Conservation (phyloP, 2,888 invertebrate species). For the Campoletis raptor region DNA sequence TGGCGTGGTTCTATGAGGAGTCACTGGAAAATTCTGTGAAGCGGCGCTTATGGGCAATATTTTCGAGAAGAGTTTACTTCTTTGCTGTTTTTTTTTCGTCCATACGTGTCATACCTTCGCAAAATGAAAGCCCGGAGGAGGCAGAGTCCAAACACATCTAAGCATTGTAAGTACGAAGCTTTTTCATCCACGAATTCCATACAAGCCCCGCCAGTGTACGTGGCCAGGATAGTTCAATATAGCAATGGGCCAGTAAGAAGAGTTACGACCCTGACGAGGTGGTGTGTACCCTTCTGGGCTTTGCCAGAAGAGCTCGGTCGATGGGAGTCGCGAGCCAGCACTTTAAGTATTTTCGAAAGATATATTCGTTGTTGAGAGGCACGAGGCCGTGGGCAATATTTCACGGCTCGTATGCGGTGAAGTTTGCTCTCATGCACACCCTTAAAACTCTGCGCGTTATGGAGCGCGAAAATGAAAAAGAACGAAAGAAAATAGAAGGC, state of each 20-base stretch:
- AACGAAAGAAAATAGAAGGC: slow-evolving; percentile 6
- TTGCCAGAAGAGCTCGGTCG: slow-evolving; percentile 59
- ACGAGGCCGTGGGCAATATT: slow-evolving; percentile 75
- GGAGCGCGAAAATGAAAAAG: slow-evolving; percentile 20
- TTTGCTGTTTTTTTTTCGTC: not conserved
- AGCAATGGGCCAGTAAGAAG: slow-evolving; percentile 42
- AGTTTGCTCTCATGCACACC: slow-evolving; percentile 62
- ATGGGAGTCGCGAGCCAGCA: slow-evolving; percentile 66
- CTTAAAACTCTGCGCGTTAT: slow-evolving; percentile 41
- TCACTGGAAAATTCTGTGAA: not conserved
- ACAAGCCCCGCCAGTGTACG: not conserved
- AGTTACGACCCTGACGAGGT: slow-evolving; percentile 57
- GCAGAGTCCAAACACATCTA: not conserved
- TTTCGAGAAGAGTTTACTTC: not conserved
- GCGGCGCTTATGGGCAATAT: not conserved
- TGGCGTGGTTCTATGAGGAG: not conserved
- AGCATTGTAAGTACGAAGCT: slow-evolving; percentile 9
- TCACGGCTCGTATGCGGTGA: slow-evolving; percentile 68
- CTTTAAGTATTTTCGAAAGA: slow-evolving; percentile 78
- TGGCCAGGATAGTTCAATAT: slow-evolving; percentile 29
- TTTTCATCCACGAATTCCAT: slow-evolving; percentile 30
- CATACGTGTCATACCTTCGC: slow-evolving; percentile 1
- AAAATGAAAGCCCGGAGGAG: slow-evolving; percentile 19
- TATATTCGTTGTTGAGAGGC: slow-evolving; percentile 76
- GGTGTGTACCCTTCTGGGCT: slow-evolving; percentile 53